Evolutionary conservation across 2,113 vertebrate genomes (phyloP).

Genomic region (Bolborhynchus lineola): DNA sequence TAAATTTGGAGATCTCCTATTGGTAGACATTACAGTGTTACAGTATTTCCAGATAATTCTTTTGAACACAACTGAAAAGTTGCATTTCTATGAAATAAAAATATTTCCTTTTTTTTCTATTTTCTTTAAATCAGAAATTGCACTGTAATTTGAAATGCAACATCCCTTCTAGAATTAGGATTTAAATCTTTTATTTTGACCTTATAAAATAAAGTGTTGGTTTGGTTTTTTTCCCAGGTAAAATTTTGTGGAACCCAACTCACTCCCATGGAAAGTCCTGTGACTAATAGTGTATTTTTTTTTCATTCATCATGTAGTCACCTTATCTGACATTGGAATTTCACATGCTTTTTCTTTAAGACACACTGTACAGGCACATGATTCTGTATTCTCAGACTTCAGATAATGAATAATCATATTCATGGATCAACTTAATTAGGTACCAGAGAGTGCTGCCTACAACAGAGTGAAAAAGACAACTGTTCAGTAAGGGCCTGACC

Average conservation of each 20-base stretch:
- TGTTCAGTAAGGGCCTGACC: constrained; percentile 56
- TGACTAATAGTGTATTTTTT: neutral
- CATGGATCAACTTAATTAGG: constrained; percentile 42
- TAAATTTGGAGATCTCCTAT: neutral
- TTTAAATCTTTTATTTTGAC: neutral
- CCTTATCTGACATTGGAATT: neutral
- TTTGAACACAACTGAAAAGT: neutral
- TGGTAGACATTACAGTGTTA: neutral
- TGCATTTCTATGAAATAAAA: neutral
- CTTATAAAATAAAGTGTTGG: neutral
- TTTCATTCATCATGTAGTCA: neutral
- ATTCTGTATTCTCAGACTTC: neutral
- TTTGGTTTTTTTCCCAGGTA: neutral
- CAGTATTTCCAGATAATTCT: neutral
- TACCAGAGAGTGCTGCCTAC: constrained; percentile 11
- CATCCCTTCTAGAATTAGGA: neutral
- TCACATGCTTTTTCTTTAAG: neutral
- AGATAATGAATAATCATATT: constrained; percentile 58
- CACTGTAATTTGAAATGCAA: neutral
- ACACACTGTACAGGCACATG: neutral
- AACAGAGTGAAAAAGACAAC: constrained; percentile 39
- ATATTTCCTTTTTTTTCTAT: neutral
- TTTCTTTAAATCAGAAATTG: neutral
- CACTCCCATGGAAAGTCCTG: neutral
- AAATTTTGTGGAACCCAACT: neutral